Conservation (phyloP, 2,113 vertebrate species). For the Atractosteus spatula region DNA sequence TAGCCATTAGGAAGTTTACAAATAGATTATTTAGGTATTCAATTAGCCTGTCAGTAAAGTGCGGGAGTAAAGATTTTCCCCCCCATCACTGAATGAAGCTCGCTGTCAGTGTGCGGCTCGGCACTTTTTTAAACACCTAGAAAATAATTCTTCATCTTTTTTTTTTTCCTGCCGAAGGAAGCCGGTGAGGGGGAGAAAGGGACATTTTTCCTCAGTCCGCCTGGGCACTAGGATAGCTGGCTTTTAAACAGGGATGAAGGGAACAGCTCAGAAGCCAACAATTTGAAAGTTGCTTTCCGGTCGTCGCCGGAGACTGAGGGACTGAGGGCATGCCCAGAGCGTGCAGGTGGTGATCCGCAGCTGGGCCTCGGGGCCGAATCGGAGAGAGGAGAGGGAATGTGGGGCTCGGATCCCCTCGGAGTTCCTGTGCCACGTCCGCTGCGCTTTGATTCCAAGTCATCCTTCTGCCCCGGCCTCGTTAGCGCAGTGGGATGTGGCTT, state of each 20-base stretch:
- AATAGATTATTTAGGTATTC: constrained; percentile 12
- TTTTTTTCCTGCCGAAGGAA: too few relatives aligned
- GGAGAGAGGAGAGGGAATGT: too few relatives aligned
- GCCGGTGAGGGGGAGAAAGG: background rate
- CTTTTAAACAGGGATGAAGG: background rate
- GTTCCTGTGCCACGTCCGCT: background rate
- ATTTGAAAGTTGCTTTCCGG: too few relatives aligned
- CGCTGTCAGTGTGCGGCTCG: too few relatives aligned
- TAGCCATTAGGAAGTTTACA: constrained; percentile 28
- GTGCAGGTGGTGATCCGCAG: too few relatives aligned
- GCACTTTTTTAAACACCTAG: too few relatives aligned
- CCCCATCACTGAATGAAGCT: background rate
- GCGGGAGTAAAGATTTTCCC: background rate
- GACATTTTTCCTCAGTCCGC: background rate
- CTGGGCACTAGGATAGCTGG: background rate
- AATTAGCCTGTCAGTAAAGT: constrained; percentile 2
- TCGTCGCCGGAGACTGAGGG: too few relatives aligned
- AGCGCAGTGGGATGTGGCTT: constrained; percentile 8
- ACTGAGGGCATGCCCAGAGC: too few relatives aligned
- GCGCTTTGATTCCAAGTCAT: constrained; percentile 19
- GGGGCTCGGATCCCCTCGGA: background rate
- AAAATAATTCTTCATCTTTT: too few relatives aligned
- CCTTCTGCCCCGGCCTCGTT: constrained; percentile 16
- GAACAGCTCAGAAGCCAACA: too few relatives aligned
- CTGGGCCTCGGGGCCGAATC: too few relatives aligned